Conservation (phyloP, 2,888 invertebrate genomes). For the Ceraclea dissimilis region DNA sequence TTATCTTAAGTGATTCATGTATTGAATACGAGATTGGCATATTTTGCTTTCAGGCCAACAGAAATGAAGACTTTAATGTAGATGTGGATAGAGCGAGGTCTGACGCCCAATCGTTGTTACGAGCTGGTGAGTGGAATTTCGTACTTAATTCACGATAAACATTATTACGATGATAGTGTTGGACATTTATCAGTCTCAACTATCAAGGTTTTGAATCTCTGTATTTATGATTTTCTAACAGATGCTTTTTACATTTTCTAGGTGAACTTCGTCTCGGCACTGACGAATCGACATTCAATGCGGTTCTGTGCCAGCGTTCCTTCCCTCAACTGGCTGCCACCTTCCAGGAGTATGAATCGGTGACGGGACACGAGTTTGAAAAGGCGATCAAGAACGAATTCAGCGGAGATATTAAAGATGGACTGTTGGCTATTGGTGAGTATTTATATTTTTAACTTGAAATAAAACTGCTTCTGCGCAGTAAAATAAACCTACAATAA, state of each 20-base stretch:
- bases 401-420: slow-evolving; percentile 74
- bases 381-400: slow-evolving; percentile 76
- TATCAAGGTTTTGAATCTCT: no score
- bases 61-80: slow-evolving; percentile 71
- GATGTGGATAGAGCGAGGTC: slow-evolving; percentile 65
- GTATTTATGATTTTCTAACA: neutral
- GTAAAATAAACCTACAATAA: no score
- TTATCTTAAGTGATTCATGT: no score
- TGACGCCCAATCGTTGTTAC: slow-evolving; percentile 73
- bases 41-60: slow-evolving; percentile 51
- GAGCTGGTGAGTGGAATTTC: slow-evolving; percentile 58
- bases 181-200: no score
- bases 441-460: neutral
- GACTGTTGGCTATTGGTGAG: slow-evolving; percentile 65
- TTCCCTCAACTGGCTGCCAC: slow-evolving; percentile 47
- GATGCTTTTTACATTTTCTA: slow-evolving; percentile 26
- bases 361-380: slow-evolving; percentile 74
- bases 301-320: slow-evolving; percentile 69
- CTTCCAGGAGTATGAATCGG: slow-evolving; percentile 64
- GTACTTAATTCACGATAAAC: no score
- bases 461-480: no score
- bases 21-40: no score
- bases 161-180: no score
- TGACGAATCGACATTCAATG: slow-evolving; percentile 81
- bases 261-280: slow-evolving; percentile 61